Percentiles rank a stretch among this genome's conserved stretches.
Evolutionary conservation across 2,797 vertebrate genomes (phyloP).

Genomic region (Neosilurus mollespiculum): DNA sequence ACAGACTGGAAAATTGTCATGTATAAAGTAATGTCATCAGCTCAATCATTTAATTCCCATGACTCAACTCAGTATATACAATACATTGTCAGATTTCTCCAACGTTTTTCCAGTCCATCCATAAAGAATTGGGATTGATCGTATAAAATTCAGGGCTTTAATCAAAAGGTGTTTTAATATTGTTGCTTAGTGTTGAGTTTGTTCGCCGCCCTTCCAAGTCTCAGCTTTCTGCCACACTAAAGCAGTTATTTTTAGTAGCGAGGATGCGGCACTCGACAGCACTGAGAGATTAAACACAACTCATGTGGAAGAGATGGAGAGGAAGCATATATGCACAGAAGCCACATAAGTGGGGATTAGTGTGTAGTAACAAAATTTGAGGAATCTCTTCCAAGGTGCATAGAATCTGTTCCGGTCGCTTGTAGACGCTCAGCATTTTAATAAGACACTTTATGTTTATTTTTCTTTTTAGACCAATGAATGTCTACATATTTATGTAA

Average conservation of each 20-base stretch:
- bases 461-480: not conserved
- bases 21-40: not conserved
- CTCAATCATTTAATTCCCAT: not conserved
- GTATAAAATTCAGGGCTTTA: constrained; percentile 24
- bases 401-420: not conserved
- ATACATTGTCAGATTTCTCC: too few relatives aligned
- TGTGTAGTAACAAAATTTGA: constrained; percentile 18
- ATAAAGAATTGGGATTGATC: constrained; percentile 46
- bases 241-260: constrained; percentile 79
- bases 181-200: constrained; percentile 7
- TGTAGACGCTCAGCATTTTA: not conserved
- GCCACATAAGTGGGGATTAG: constrained; percentile 67
- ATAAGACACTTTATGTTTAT: not conserved
- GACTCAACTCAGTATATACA: not conserved
- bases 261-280: constrained; percentile 70
- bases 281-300: constrained; percentile 76
- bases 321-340: constrained; percentile 69
- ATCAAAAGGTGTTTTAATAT: not conserved
- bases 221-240: constrained; percentile 65
- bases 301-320: constrained; percentile 69
- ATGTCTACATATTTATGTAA: not conserved
- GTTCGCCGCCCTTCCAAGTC: constrained; percentile 10
- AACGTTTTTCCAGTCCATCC: constrained; percentile 30
- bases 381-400: not conserved
- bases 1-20: not conserved